A percentile compares a stretch with the other conserved stretches of the same genome.
Evolutionary conservation across 2,113 vertebrate genomes (phyloP).

Genomic region (Ptilorrhoa leucosticta): DNA sequence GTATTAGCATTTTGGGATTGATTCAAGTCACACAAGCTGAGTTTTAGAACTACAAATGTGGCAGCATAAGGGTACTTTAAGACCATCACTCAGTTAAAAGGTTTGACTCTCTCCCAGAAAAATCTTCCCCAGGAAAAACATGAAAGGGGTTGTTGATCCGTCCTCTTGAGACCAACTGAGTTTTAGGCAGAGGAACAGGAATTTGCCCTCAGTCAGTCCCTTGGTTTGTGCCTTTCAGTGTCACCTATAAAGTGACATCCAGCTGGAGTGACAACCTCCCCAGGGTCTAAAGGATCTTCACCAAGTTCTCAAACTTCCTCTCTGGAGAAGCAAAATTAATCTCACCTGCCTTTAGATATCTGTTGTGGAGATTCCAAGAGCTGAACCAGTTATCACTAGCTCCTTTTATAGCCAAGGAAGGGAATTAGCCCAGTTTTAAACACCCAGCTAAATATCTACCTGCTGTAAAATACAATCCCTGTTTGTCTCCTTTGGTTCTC

Average conservation of each 20-base stretch:
- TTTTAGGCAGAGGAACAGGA: background rate
- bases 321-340: background rate
- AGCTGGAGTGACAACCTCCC: accelerated
- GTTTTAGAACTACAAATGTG: background rate
- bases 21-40: background rate
- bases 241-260: background rate
- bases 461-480: background rate
- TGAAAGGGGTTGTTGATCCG: background rate
- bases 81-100: background rate
- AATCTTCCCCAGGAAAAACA: background rate
- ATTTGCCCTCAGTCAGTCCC: background rate
- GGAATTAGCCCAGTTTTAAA: background rate
- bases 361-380: background rate
- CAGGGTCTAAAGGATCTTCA: background rate
- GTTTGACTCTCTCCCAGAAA: background rate
- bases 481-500: background rate
- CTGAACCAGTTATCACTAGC: background rate
- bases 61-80: background rate
- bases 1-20: background rate
- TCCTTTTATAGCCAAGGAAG: background rate
- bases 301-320: background rate
- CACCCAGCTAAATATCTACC: background rate
- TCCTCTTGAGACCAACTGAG: background rate
- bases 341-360: background rate
- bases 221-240: background rate